Base-by-base conservation (phyloP, 2,888 invertebrate species). In the Neocrepidodera transversa region DNA sequence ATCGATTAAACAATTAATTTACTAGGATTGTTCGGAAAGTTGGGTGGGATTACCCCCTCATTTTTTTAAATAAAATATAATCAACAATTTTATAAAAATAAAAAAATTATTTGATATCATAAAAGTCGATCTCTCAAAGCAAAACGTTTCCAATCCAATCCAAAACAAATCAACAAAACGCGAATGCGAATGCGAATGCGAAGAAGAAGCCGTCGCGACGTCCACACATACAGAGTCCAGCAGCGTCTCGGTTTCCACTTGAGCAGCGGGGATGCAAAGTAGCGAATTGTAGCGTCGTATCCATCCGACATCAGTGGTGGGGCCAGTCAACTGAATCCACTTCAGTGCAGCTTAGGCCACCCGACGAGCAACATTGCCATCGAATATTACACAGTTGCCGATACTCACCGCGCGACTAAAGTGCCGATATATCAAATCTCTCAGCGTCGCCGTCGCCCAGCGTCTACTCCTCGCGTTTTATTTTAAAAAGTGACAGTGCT, bases 271-370 rank as follows among this genome's bases (percentile, higher is more conserved):
- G 49, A 58, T 40, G 26, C 35, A 14, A 23, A 11, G 11, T 16
- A 51, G 20, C 58, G 61, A 50, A 63, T 60, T 55, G 53, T 47
- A 55, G 53, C 62, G 62, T 67, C 67, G 66, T 71, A 18, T 38
- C 68, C 75, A 74, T 71, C 63, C 68, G 74, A 74, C 17, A 65
- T 73, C 74, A 30, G 49, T 54, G 59, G 59, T 54, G 54, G 49
- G 71, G 71, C 74, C 75, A 74, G 73, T 74, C 74, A 66, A 62
- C 66, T 65, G 65, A 66, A 64, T 62, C 71, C 73, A 68, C 68
- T 69, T 76, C 77, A 79, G 79, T 79, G 73, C 71, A 75, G 78
- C 74, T 76, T 74, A 72, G 74, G 76, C 78, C 74, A 74, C 71
- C 71, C 73, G 71, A 71, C 73, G 70, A 77, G 72, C 69, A 74